Base-by-base conservation (phyloP, 2,113 vertebrate species). In the Pollimyrus isidori region DNA sequence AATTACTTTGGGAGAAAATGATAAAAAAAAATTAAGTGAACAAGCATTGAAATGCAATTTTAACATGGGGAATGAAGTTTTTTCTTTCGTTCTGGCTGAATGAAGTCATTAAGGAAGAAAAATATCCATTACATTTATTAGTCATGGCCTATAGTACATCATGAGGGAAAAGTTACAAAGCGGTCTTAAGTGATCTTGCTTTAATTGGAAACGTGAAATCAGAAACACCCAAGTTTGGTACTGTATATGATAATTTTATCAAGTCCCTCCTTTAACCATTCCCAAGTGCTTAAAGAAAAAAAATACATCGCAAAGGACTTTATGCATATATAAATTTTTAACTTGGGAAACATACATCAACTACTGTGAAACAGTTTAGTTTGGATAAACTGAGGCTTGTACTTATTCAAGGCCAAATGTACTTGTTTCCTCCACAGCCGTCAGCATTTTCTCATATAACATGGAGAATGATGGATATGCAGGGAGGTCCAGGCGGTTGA, bases 381-480 rank as follows among this genome's bases (percentile, higher is more conserved):
- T 35, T 9, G 15, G 42, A 86, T 88, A 89, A 91, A 90, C 62
- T 53, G 88, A 82, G 50, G 85, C 39, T 42, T 23, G 39, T 45
- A 23, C 48, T 97, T 93, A 99, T 94, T 99, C 98, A 90, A 99
- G 95, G 93, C 98, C 98, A 89, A 99, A 99, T 21, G 98, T 99
- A 95, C 98, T 99, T 1, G 98, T 99, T 91, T 99, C 98, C 94
- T 99, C 98, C 7, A 99, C 98, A 11, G 98, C 98, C 10, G 98
- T 99, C 92, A 99, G 95, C 95, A 99, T 95, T 94, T 99, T 99
- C 95, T 99, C 98, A 50, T 98, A 99, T 48, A 99, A 95, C 98
- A 99, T 99, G 93, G 98, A 98, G 95, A 99, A 99, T 87, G 98
- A 99, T 2, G 98, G 97, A 91, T 99, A 99, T 0, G 98, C 98